phyloP scores from a whole-genome alignment of 2,888 invertebrate species.

The Bedellia somnulentella region DNA sequence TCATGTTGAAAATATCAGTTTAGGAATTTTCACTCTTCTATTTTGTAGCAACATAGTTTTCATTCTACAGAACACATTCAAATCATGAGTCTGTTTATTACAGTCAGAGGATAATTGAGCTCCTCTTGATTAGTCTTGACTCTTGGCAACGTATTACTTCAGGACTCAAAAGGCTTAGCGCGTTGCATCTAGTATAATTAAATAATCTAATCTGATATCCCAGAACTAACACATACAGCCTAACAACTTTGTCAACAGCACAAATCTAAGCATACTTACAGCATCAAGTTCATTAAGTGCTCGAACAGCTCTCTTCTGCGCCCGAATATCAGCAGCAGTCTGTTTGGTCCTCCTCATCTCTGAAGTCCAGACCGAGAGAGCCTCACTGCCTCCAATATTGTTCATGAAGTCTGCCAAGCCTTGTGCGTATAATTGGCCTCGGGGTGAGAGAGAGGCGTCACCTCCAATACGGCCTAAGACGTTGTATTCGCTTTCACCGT shows the following conservation, averaged over 20 bases:
- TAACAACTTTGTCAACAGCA: background rate
- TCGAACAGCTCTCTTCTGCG: constrained; percentile 80
- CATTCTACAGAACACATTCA: too few species aligned
- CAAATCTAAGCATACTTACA: constrained; percentile 49
- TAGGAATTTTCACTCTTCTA: too few species aligned
- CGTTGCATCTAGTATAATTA: too few species aligned
- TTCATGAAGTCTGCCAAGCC: constrained; percentile 73
- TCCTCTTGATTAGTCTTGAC: too few species aligned
- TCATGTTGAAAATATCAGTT: too few species aligned
- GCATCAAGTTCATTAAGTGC: constrained; percentile 93
- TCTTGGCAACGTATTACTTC: too few species aligned
- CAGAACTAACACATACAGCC: too few species aligned
- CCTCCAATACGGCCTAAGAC: constrained; percentile 89
- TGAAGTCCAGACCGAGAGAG: constrained; percentile 87
- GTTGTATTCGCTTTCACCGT: constrained; percentile 93
- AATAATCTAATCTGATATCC: too few species aligned
- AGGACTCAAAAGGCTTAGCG: too few species aligned
- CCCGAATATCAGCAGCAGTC: constrained; percentile 77
- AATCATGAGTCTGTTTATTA: too few species aligned
- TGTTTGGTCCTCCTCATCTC: constrained; percentile 86
- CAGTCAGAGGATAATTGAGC: too few species aligned
- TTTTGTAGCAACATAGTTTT: too few species aligned
- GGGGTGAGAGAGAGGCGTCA: constrained; percentile 80
- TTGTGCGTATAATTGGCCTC: constrained; percentile 77
- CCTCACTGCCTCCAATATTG: constrained; percentile 62